Base-by-base conservation (phyloP, 1,140 invertebrate genomes). In the Zaprionus tsacasi region DNA sequence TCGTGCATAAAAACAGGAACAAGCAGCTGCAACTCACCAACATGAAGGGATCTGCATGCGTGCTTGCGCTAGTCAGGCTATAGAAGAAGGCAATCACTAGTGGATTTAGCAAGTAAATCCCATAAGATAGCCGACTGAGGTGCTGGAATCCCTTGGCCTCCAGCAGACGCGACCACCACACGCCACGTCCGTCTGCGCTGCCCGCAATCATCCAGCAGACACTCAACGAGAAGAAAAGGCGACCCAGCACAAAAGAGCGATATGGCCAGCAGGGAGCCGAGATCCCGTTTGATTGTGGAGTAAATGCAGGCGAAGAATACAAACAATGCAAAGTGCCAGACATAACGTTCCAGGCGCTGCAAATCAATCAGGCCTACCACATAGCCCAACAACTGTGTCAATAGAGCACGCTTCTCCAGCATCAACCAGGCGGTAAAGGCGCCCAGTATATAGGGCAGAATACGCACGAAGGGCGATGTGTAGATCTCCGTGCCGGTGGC, bases 171-270 rank as follows among this genome's bases (percentile, higher is more conserved):
- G 92, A 92, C 88, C 90, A 92, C 79, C 81, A 88, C 10, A 81
- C 80, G 15, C 92, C 83, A 8, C 83, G 78, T 0, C 91, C 91
- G 4, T 65, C 68, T 1, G 89, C 87, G 38, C 92, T 92, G 55
- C 92, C 89, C 4, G 88, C 72, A 54, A 92, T 92, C 91, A 92
- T 92, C 92, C 92, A 92, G 56, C 90, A 91, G 25, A 92, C 72
- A 25, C 82, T 81, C 8, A 91, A 36, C 12, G 91, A 86, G 67
- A 92, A 92, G 50, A 86, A 81, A 1, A 92, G 61, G 11, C 92
- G 80, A 0, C 92, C 91, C 33, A 91, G 36, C 1, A 92, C 91
- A 11, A 92, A 92, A 89, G 11, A 92, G 58, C 0, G 89, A 75
- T 13, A 92, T 83, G 45, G 92, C 75, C 69, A 79, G 27, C 15